These are phyloP conservation scores for Gymnogyps californianus DNA, from an alignment of 2,113 vertebrate species.

Conservation along the genomic window DNA sequence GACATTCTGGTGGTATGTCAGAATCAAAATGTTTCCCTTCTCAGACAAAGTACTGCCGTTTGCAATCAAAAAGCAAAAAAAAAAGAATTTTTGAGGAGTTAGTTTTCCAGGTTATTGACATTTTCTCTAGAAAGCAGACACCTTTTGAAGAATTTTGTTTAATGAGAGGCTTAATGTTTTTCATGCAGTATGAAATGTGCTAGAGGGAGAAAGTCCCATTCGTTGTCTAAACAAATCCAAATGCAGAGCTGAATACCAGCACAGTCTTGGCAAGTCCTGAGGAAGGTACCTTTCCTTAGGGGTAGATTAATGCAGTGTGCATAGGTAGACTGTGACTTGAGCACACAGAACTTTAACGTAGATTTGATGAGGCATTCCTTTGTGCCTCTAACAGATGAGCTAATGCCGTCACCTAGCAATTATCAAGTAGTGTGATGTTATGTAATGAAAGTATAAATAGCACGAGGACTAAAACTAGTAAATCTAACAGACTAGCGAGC, in stretches of 20 bases:
- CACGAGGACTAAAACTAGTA: slow-evolving; percentile 5
- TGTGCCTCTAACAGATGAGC: slow-evolving; percentile 20
- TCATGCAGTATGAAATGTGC: not conserved
- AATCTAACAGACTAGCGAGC: not conserved
- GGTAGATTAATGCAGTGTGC: not conserved
- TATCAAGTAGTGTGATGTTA: slow-evolving; percentile 43
- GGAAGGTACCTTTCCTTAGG: not conserved
- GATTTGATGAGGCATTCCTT: not conserved
- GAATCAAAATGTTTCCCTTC: not conserved
- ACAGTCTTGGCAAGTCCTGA: not conserved
- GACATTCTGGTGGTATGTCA: not conserved
- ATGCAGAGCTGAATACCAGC: not conserved
- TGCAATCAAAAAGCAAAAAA: not conserved
- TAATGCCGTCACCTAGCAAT: slow-evolving; percentile 51
- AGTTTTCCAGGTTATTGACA: not conserved
- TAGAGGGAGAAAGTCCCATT: not conserved
- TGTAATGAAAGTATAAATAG: slow-evolving; percentile 64
- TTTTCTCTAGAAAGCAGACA: not conserved
- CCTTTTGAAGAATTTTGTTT: not conserved
- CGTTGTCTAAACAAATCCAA: not conserved
- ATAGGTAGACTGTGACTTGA: not conserved
- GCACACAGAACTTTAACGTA: not conserved
- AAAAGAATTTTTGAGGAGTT: not conserved
- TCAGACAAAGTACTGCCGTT: not conserved
- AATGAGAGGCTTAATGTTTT: not conserved